Percentiles rank a stretch among this genome's conserved stretches.
Conservation (phyloP, 1,140 invertebrate species). For the Solen grandis region DNA sequence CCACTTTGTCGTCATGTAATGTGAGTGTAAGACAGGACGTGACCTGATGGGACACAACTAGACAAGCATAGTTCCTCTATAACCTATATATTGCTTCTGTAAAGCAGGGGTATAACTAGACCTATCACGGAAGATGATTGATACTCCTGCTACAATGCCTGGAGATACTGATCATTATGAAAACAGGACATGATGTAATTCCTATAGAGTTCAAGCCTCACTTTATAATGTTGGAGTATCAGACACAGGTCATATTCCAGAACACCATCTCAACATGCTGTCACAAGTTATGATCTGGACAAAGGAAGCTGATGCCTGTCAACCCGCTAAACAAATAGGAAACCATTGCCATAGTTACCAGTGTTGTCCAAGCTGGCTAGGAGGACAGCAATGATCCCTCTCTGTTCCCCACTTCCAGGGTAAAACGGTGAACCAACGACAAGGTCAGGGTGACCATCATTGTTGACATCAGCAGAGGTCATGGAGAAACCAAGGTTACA, state of each 20-base stretch:
- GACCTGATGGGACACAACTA: no score
- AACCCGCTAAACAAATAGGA: background rate
- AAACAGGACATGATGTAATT: no score
- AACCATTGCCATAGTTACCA: conserved; percentile 45
- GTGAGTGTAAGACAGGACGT: no score
- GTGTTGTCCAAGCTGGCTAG: conserved; percentile 55
- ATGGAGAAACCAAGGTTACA: conserved; percentile 72
- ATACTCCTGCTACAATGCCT: no score
- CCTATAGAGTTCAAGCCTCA: background rate
- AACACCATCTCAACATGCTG: background rate
- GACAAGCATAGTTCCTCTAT: no score
- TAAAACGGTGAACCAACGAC: conserved; percentile 73
- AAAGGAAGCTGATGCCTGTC: background rate
- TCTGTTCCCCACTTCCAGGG: conserved; percentile 62
- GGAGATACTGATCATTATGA: no score
- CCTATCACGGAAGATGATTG: no score
- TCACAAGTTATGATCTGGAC: background rate
- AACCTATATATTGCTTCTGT: no score
- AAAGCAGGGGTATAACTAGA: no score
- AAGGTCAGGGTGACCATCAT: conserved; percentile 68
- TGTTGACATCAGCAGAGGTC: conserved; percentile 66
- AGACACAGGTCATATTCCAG: background rate
- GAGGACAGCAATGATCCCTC: conserved; percentile 65
- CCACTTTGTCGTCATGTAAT: no score
- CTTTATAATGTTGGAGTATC: background rate